Evolutionary conservation across 1,140 invertebrate species (phyloP).

Genomic region (Galleria mellonella): DNA sequence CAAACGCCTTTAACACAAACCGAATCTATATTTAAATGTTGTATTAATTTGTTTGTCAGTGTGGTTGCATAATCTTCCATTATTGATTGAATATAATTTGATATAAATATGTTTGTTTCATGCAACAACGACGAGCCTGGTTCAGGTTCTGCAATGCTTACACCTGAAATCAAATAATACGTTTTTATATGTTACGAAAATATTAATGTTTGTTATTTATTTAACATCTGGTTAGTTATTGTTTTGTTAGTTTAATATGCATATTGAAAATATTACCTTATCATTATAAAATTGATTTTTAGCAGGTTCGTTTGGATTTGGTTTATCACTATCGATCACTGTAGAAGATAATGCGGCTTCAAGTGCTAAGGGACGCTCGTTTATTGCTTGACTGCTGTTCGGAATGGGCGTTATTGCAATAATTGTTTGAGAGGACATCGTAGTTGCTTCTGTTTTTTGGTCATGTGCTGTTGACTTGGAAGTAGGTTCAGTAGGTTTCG

Average conservation of each 20-base stretch:
- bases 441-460: neutral
- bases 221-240: no score
- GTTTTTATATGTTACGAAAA: neutral
- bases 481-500: slow-evolving; percentile 1
- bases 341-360: slow-evolving; percentile 46
- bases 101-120: slow-evolving; percentile 19
- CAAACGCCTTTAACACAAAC: slow-evolving; percentile 40
- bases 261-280: no score
- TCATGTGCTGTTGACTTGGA: no score
- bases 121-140: slow-evolving; percentile 13
- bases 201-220: no score
- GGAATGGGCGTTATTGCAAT: neutral
- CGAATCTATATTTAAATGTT: slow-evolving; percentile 28
- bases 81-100: slow-evolving; percentile 23
- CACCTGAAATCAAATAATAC: slow-evolving; percentile 24
- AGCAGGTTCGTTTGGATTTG: no score
- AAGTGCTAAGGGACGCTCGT: slow-evolving; percentile 40
- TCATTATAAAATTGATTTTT: no score
- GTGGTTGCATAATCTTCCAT: slow-evolving; percentile 27
- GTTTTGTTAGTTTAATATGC: no score
- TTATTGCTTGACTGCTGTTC: slow-evolving; percentile 10
- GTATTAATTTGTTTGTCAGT: slow-evolving; percentile 35
- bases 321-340: slow-evolving; percentile 15
- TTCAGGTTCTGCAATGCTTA: slow-evolving; percentile 5
- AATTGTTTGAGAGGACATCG: neutral